Conservation (phyloP, 2,113 vertebrate species). For the Barbus barbus region DNA sequence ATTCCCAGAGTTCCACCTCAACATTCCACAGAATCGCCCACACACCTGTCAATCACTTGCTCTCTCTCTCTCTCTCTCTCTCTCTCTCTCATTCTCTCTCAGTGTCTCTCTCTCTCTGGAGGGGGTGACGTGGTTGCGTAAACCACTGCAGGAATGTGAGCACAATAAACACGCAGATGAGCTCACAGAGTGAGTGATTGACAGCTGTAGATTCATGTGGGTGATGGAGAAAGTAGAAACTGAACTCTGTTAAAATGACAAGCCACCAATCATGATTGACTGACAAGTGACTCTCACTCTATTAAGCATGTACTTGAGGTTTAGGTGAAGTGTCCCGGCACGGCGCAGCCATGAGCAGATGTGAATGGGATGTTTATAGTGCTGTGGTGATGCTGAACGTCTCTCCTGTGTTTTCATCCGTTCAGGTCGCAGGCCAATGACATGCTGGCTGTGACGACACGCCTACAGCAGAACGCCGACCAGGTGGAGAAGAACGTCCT, state of each 20-base stretch:
- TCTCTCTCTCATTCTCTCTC: too few relatives aligned
- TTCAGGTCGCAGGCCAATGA: slow-evolving; percentile 80
- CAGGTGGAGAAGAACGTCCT: slow-evolving; percentile 90
- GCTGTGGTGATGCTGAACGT: too few relatives aligned
- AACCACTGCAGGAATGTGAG: background rate
- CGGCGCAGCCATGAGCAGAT: background rate
- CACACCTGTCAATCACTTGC: too few relatives aligned
- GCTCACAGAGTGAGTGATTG: background rate
- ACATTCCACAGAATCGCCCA: slow-evolving; percentile 15
- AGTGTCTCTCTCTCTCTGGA: background rate
- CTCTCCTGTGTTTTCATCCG: background rate
- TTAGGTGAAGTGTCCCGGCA: background rate
- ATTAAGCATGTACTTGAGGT: background rate
- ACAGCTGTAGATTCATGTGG: background rate
- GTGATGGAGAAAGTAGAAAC: background rate
- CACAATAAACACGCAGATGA: background rate
- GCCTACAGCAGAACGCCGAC: slow-evolving; percentile 89
- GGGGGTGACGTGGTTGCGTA: background rate
- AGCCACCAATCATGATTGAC: background rate
- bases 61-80: too few relatives aligned
- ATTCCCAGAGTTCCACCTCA: slow-evolving; percentile 4
- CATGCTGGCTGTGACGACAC: slow-evolving; percentile 80
- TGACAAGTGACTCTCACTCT: background rate
- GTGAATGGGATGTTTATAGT: too few relatives aligned
- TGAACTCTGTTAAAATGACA: background rate